Evolutionary conservation across 1,140 invertebrate genomes (phyloP), one percentile per base, ranked within the genome.

Genomic region (Oncopeltus fasciatus): DNA sequence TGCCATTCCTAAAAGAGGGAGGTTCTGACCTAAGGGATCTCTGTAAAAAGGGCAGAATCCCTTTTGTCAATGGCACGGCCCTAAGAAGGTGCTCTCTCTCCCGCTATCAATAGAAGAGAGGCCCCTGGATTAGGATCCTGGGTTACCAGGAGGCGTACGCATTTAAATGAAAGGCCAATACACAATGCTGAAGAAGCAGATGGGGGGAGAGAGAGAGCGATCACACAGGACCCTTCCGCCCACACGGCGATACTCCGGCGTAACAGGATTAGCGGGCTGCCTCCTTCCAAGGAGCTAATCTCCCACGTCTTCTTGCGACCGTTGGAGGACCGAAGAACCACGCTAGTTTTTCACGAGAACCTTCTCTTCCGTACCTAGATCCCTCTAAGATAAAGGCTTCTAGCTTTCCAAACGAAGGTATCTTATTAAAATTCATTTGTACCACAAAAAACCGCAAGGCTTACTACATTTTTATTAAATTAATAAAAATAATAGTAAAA

Each of bases 111-210:
- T 53, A 26, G 49, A n/a, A n/a, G n/a, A n/a, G n/a, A n/a, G n/a
- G 26, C 26, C 49, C 49, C 26, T 14, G 14, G 14, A 21, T 24
- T 24, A 14, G 21, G 49, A 53, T 53, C 26, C 21, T 18, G 49
- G 24, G 14, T 53, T 51, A 24, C 20, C 20, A 24, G 18, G 49
- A 24, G 49, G 49, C 20, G 49, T n/a, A 46, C 21, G 44, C 26
- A 53, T 53, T 53, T 53, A 53, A 53, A 53, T 53, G 26, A 53
- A 53, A 53, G 49, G 24, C n/a, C n/a, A n/a, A n/a, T 26, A 53
- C 49, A 53, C 18, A 24, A 26, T 26, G 24, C 49, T 26, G 24
- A n/a, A n/a, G n/a, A n/a, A n/a, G 49, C 49, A 24, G 49, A 53
- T 53, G 49, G 49, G 24, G n/a, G n/a, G n/a, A n/a, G n/a, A 53